A percentile compares a stretch with the other conserved stretches of the same genome.
Evolutionary conservation across 2,888 invertebrate genomes (phyloP).

Genomic region (Physocephala rufipes): DNA sequence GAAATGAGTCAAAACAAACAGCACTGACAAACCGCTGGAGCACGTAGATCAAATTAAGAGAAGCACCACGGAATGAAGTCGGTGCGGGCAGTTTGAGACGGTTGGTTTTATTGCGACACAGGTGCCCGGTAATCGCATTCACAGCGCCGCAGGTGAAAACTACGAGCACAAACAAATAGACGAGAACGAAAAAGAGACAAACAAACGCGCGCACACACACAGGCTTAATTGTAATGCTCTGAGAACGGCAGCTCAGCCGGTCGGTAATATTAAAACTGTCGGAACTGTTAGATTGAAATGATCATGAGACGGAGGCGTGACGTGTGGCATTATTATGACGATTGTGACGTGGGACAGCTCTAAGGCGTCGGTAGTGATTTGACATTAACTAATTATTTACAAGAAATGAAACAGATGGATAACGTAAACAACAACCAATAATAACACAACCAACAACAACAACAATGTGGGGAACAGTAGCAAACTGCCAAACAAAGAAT

Average conservation of each 20-base stretch:
- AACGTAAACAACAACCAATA: conserved; percentile 23
- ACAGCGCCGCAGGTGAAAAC: no score
- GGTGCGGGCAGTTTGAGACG: neutral
- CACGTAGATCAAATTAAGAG: conserved; percentile 32
- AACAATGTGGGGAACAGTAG: neutral
- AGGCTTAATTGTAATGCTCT: neutral
- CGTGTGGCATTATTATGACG: neutral
- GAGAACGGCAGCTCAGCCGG: neutral
- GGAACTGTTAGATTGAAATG: neutral
- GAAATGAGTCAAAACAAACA: neutral
- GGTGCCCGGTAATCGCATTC: no score
- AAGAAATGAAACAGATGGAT: conserved; percentile 32
- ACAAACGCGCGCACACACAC: no score
- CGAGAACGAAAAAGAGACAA: no score
- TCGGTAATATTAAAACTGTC: neutral
- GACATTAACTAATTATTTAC: conserved; percentile 27
- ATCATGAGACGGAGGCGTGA: neutral
- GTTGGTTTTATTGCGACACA: neutral
- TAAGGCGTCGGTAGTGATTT: conserved; percentile 13
- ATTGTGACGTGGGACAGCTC: neutral
- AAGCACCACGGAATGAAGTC: neutral
- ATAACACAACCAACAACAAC: conserved; percentile 22
- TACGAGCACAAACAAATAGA: no score
- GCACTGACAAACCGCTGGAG: conserved; percentile 13
- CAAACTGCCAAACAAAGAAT: neutral